A percentile compares a stretch with the other conserved stretches of the same genome.
Evolutionary conservation across 2,797 vertebrate genomes (phyloP).

Genomic region (Mycteria americana): DNA sequence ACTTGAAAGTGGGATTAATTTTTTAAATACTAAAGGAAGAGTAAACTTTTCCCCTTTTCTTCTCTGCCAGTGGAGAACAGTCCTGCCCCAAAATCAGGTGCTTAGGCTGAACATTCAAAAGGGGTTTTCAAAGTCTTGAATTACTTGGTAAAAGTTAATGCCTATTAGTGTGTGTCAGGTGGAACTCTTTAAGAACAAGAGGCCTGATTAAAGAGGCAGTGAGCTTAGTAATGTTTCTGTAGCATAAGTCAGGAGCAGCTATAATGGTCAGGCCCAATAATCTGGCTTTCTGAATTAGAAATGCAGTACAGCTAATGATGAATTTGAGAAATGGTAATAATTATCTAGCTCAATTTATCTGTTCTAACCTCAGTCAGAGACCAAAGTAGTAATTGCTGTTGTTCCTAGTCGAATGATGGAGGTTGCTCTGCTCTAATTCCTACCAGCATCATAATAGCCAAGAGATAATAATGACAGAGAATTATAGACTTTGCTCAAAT

Average conservation of each 20-base stretch:
- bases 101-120: neutral
- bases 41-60: neutral
- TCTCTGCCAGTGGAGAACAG: neutral
- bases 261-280: neutral
- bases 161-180: neutral
- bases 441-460: slow-evolving; percentile 18
- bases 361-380: slow-evolving; percentile 51
- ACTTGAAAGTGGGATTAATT: neutral
- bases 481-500: slow-evolving; percentile 36
- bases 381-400: slow-evolving; percentile 61
- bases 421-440: slow-evolving; percentile 45
- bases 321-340: slow-evolving; percentile 63
- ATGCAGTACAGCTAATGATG: slow-evolving; percentile 36
- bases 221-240: neutral
- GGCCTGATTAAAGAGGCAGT: slow-evolving; percentile 35
- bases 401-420: slow-evolving; percentile 22
- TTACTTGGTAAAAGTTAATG: neutral
- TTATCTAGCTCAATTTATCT: slow-evolving; percentile 62
- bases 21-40: neutral
- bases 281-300: slow-evolving; percentile 19
- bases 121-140: neutral
- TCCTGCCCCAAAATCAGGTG: neutral
- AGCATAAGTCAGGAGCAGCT: neutral
- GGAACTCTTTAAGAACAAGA: slow-evolving; percentile 30
- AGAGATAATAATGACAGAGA: slow-evolving; percentile 55